Evolutionary conservation across 2,797 vertebrate species (phyloP).

Genomic region (Myotis findleyi): DNA sequence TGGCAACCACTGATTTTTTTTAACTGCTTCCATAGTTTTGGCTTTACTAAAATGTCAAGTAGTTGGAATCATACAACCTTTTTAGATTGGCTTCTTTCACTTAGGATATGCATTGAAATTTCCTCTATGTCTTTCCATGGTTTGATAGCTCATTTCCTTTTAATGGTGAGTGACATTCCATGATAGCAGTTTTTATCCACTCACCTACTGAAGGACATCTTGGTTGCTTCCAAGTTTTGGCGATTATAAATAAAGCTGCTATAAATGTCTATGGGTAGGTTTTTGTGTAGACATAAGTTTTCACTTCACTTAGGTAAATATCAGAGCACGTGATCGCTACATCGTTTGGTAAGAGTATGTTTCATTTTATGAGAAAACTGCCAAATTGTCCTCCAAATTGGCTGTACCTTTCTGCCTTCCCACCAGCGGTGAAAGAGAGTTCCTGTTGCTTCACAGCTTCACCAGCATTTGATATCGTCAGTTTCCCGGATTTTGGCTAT

Average conservation of each 20-base stretch:
- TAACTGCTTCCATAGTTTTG: not conserved
- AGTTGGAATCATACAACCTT: not conserved
- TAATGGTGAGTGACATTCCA: not conserved
- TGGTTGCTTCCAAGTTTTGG: not conserved
- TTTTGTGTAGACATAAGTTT: not conserved
- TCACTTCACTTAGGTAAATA: not conserved
- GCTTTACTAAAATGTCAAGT: slow-evolving; percentile 4
- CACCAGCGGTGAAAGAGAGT: not conserved
- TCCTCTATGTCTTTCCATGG: not conserved
- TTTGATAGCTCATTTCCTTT: not conserved
- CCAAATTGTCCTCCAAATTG: not conserved
- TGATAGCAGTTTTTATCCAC: not conserved
- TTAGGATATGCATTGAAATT: not conserved
- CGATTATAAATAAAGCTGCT: not conserved
- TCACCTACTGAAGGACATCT: not conserved
- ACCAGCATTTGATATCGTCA: not conserved
- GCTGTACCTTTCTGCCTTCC: not conserved
- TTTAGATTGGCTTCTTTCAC: not conserved
- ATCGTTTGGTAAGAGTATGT: not conserved
- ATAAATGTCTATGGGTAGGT: not conserved
- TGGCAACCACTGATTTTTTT: not conserved
- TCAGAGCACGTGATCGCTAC: not conserved
- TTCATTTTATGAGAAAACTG: not conserved
- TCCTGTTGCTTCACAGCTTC: not conserved
- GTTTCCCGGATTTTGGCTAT: not conserved